Base-by-base conservation (phyloP, 2,113 vertebrate species). In the Prolemur simus region DNA sequence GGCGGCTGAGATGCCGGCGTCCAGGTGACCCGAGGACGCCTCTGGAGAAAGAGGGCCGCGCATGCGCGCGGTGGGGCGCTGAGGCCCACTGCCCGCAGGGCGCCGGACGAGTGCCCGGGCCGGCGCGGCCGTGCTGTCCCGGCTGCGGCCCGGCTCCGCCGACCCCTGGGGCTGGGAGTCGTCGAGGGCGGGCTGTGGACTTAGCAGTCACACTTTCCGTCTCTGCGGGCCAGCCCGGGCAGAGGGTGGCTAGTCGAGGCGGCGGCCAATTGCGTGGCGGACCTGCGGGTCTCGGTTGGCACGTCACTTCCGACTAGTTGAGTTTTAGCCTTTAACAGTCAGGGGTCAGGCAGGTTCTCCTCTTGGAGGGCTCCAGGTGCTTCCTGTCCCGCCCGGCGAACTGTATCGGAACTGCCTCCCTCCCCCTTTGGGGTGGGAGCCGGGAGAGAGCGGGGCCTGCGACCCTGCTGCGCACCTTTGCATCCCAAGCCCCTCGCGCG, bases 291-390 rank as follows among this genome's bases (percentile, higher is more conserved):
- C 84, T 87, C 49, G 1, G 80, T 54, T 20, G 17, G 5, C 27
- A 95, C 97, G 97, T 98, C 97, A 98, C 93, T 98, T 98, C 97
- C 97, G 96, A 86, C 71, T 60, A 6, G n/a, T 49, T 64, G 52
- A n/a, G 76, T 17, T 69, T 64, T 63, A 47, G 74, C 45, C 14
- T 71, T 91, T 73, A n/a, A 47, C 12, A 5, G 42, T 17, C 4
- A 12, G 1, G 69, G 27, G 29, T 49, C 42, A 80, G 64, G 63
- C 85, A 9, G 23, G 4, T 52, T 49, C 7, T 58, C 58, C 18
- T 3, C 10, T 6, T n/a, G 2, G 4, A 17, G 10, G 42, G 32
- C 68, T 92, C 27, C 14, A 27, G 0, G 2, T 54, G 34, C 11
- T 11, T n/a, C 39, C 49, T 3, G 17, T 47, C 29, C 66, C 47